phyloP scores from a whole-genome alignment of 2,888 invertebrate genomes.

The Merodon equestris region DNA sequence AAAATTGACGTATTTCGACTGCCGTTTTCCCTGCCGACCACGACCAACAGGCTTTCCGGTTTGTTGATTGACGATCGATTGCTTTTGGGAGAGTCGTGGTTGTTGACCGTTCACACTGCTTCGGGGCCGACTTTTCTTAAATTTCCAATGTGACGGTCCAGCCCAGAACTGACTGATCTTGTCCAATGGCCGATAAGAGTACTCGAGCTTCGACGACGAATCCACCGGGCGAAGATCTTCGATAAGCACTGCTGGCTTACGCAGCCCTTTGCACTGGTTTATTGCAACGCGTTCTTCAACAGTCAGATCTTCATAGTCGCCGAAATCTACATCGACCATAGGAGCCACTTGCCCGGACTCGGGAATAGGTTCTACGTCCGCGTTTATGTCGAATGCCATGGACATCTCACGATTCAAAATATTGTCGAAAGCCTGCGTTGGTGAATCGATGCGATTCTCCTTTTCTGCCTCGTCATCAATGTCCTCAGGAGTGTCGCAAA shows the following conservation, averaged over 20 bases:
- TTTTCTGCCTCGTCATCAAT: conserved; percentile 71
- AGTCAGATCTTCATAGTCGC: conserved; percentile 78
- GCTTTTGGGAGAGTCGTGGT: conserved; percentile 40
- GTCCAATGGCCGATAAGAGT: conserved; percentile 83
- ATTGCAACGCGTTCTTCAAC: conserved; percentile 76
- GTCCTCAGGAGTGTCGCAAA: conserved; percentile 75
- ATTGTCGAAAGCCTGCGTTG: conserved; percentile 74
- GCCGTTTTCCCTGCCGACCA: conserved; percentile 69
- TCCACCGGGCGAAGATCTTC: conserved; percentile 82
- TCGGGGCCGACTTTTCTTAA: conserved; percentile 79
- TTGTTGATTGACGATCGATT: conserved; percentile 21
- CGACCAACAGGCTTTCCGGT: conserved; percentile 21
- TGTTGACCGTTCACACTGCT: conserved; percentile 68
- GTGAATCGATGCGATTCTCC: conserved; percentile 73
- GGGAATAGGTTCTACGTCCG: conserved; percentile 82
- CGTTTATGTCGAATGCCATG: conserved; percentile 83
- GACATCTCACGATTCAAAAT: conserved; percentile 81
- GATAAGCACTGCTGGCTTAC: conserved; percentile 78
- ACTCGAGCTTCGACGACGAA: conserved; percentile 82
- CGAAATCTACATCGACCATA: conserved; percentile 78
- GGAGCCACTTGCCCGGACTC: conserved; percentile 74
- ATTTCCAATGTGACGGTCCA: conserved; percentile 91
- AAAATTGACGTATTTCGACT: conserved; percentile 73
- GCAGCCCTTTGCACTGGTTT: conserved; percentile 76
- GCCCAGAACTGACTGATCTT: conserved; percentile 84